phyloP scores from a whole-genome alignment of 2,797 vertebrate species.

The Yasuhikotakia modesta region DNA sequence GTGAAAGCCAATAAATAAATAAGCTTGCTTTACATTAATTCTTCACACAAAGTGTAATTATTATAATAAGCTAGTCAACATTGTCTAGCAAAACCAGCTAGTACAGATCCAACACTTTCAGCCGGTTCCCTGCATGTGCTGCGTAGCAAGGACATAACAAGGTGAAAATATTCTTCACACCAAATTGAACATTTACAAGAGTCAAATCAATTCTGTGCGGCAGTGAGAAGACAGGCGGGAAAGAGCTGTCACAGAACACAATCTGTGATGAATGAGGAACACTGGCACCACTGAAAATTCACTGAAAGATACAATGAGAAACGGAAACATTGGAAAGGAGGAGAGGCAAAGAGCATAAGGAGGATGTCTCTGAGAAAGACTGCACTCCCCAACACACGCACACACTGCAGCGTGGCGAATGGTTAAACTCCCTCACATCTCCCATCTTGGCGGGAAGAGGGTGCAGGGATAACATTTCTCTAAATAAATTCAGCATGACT shows the following conservation, averaged over 20 bases:
- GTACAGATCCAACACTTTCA: slow-evolving; percentile 16
- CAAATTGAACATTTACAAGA: slow-evolving; percentile 27
- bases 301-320: slow-evolving; percentile 40
- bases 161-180: slow-evolving; percentile 48
- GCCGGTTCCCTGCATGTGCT: slow-evolving; percentile 19
- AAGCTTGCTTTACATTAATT: not conserved
- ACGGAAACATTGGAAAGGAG: not conserved
- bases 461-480: slow-evolving; percentile 40
- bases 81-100: not conserved
- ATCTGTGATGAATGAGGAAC: slow-evolving; percentile 44
- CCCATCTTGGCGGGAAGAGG: slow-evolving; percentile 31
- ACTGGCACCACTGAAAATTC: slow-evolving; percentile 14
- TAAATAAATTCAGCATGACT: slow-evolving; percentile 55
- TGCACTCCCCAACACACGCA: slow-evolving; percentile 46
- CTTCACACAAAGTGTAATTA: not conserved
- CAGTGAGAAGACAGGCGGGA: slow-evolving; percentile 24
- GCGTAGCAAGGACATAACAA: slow-evolving; percentile 48
- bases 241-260: slow-evolving; percentile 49
- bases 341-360: slow-evolving; percentile 25
- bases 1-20: not conserved
- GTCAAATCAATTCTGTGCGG: slow-evolving; percentile 48
- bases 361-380: slow-evolving; percentile 52
- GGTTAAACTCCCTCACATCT: slow-evolving; percentile 50
- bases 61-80: not conserved
- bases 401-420: slow-evolving; percentile 52